Evolutionary conservation across 2,888 invertebrate species (phyloP).

Genomic region (Dicyrtoma fusca): DNA sequence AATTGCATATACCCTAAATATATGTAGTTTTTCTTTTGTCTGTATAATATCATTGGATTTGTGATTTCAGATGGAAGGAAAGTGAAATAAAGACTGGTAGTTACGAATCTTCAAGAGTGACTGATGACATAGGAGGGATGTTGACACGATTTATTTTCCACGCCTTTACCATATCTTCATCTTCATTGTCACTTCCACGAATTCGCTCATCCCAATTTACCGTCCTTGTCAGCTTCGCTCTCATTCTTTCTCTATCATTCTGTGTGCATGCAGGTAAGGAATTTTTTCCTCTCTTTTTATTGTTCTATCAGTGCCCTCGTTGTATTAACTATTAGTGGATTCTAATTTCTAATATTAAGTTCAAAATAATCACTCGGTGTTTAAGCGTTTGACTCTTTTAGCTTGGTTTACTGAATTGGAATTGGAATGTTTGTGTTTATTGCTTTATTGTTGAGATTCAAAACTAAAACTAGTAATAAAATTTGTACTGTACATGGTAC

Average conservation of each 20-base stretch:
- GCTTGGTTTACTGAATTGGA: too few species aligned
- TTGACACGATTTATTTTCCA: background rate
- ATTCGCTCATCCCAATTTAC: slow-evolving; percentile 16
- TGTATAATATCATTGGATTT: background rate
- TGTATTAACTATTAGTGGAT: background rate
- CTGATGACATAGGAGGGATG: background rate
- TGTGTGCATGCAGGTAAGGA: slow-evolving; percentile 30
- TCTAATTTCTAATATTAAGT: too few species aligned
- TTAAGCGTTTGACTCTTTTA: too few species aligned
- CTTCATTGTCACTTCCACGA: background rate
- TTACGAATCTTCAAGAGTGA: background rate
- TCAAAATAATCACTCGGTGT: too few species aligned
- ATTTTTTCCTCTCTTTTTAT: too few species aligned
- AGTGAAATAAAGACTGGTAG: background rate
- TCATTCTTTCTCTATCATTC: slow-evolving; percentile 15
- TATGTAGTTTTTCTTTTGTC: too few species aligned
- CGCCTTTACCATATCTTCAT: background rate
- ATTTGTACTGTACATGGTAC: too few species aligned
- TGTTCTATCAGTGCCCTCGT: too few species aligned
- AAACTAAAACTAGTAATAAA: too few species aligned
- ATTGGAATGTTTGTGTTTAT: too few species aligned
- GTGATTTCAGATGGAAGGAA: slow-evolving; percentile 9
- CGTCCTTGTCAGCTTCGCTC: slow-evolving; percentile 22
- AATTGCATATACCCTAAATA: too few species aligned
- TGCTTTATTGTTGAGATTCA: too few species aligned